Evolutionary conservation across 2,797 vertebrate genomes (phyloP).

Genomic region (Artibeus lituratus): DNA sequence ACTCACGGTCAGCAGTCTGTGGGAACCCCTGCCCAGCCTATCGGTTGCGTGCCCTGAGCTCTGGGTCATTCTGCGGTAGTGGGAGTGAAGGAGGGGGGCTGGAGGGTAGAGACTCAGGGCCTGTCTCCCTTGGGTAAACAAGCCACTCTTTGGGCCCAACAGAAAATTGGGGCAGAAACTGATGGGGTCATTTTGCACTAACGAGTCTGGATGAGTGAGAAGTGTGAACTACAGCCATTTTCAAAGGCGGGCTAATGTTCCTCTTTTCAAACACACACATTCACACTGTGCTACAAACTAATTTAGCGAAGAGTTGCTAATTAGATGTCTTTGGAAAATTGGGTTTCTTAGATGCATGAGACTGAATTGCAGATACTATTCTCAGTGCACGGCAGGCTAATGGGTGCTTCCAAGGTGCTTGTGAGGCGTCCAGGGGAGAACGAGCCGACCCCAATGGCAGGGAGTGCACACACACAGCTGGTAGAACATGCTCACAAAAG

Average conservation of each 20-base stretch:
- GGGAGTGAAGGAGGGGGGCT: background rate
- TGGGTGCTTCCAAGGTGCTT: background rate
- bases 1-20: background rate
- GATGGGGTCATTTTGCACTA: background rate
- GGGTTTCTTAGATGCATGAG: background rate
- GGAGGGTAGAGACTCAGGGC: no score
- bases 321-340: background rate
- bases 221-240: background rate
- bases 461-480: rapidly evolving
- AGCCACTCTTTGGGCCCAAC: background rate
- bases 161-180: background rate
- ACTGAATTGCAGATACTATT: background rate
- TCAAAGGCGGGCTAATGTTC: background rate
- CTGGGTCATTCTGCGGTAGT: background rate
- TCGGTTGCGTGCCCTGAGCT: background rate
- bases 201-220: background rate
- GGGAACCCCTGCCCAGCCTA: background rate
- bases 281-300: background rate
- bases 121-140: background rate
- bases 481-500: rapidly evolving
- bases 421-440: background rate
- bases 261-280: background rate
- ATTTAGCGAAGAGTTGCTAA: conserved; percentile 9
- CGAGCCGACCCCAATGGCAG: rapidly evolving
- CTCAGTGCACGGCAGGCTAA: background rate